A percentile compares a stretch with the other conserved stretches of the same genome.
These are phyloP conservation scores for Lagopus muta DNA, from an alignment of 2,113 vertebrate species.

Conservation along the genomic window DNA sequence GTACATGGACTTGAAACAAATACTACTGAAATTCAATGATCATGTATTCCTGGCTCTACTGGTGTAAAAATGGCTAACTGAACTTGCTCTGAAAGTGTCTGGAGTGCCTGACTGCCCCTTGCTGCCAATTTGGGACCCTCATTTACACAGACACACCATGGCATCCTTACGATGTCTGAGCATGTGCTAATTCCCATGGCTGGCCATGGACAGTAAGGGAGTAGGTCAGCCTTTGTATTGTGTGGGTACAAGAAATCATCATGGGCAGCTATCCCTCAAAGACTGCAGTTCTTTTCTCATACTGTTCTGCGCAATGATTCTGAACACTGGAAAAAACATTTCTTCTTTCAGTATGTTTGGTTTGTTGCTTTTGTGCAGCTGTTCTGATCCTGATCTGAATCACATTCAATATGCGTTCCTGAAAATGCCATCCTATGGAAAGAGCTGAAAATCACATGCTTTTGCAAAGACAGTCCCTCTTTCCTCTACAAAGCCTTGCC, in stretches of 20 bases:
- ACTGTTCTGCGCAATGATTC: fast-evolving
- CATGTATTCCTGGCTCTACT: background rate
- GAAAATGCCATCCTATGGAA: background rate
- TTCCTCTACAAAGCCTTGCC: background rate
- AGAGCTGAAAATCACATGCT: background rate
- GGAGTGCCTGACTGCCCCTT: background rate
- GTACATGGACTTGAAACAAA: background rate
- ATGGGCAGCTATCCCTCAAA: fast-evolving
- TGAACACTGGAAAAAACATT: background rate
- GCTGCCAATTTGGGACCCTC: fast-evolving
- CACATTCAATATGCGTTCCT: background rate
- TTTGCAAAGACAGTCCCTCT: background rate
- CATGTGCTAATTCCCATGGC: fast-evolving
- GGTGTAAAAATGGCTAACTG: background rate
- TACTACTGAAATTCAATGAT: background rate
- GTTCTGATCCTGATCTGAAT: background rate
- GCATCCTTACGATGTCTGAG: fast-evolving
- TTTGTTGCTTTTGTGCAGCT: background rate
- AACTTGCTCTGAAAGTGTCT: background rate
- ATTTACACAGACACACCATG: fast-evolving
- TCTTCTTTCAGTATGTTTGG: background rate
- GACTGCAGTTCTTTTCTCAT: fast-evolving
- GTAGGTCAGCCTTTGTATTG: fast-evolving
- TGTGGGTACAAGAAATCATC: fast-evolving
- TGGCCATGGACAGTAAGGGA: too few relatives aligned